Base-by-base conservation (phyloP, 2,888 invertebrate genomes). In the Limnephilus marmoratus region DNA sequence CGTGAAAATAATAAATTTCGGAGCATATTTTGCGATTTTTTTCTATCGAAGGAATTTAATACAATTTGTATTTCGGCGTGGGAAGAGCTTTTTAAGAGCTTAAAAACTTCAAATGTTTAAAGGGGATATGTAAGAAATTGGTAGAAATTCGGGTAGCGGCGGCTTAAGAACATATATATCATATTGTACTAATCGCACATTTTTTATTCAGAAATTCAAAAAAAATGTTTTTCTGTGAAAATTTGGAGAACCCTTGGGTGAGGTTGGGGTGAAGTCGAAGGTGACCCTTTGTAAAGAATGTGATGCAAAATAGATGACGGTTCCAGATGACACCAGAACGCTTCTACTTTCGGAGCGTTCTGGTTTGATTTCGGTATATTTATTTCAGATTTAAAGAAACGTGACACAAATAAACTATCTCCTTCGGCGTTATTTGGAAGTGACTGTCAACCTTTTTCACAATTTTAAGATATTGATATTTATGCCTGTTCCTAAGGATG, bases 261-360 rank as follows among this genome's bases (percentile, higher is more conserved):
- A 1, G 31, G 88, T 81, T 45, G 88, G 87, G 87, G 41, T 13
- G 29, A 53, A 87, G 81, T 81, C 29, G 88, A 81, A 89, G 85
- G 90, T 85, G 90, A 90, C 85, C 85, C 68, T 85, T 81, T n/a
- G 11, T 34, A 68, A 90, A 85, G 90, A 85, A 11, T 90, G 49
- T 85, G 85, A 90, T 90, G 90, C 90, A 90, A 90, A 90, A 90
- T 85, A 90, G 85, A 90, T 90, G 90, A 90, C 90, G 68, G 34
- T 11, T n/a, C 83, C 90, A 90, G 90, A 83, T 90, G 90, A 90
- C 85, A 68, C 85, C 85, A 83, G 82, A 82, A 90, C 82, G 37
- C 18, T 18, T 80, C 15, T 85, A 80, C 37, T 90, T 90, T 68
- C 41, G 81, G 49, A 83, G 41, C 29, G 24, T 81, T 82, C 68